These are phyloP conservation scores for Hafferia zeledoni DNA, from an alignment of 2,797 vertebrate species.

Conservation along the genomic window DNA sequence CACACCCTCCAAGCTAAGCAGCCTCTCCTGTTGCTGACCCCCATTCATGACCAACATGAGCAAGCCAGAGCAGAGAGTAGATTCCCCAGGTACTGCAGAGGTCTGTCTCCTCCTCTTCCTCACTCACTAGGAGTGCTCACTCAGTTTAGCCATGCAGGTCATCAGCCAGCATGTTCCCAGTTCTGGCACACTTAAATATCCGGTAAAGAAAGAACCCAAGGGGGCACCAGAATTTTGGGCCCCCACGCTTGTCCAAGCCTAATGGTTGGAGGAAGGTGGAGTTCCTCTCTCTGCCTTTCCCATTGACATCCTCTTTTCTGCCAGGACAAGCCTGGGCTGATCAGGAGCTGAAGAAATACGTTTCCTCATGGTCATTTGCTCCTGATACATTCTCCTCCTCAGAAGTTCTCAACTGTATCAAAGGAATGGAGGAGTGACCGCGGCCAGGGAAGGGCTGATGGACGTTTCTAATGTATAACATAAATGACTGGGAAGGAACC, in stretches of 20 bases:
- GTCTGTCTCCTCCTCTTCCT: not conserved
- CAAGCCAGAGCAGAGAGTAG: not conserved
- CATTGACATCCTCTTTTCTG: not conserved
- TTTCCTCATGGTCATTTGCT: not conserved
- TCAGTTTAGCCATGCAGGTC: not conserved
- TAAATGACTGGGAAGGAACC: not conserved
- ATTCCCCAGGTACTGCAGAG: not conserved
- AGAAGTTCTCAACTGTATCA: not conserved
- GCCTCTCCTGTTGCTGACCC: not conserved
- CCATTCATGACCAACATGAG: not conserved
- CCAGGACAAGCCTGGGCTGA: not conserved
- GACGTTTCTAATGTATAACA: not conserved
- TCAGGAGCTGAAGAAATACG: not conserved
- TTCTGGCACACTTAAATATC: not conserved
- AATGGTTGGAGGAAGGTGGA: not conserved
- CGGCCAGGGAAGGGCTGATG: not conserved
- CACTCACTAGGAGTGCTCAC: not conserved
- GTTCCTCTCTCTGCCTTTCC: not conserved
- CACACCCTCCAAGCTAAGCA: not conserved
- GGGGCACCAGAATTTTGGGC: not conserved
- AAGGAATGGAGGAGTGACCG: not conserved
- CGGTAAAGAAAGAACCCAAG: not conserved
- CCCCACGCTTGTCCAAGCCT: not conserved
- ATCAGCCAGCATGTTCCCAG: not conserved
- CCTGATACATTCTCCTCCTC: not conserved